Evolutionary conservation across 2,113 vertebrate species (phyloP).

Genomic region (Cichladusa arquata): DNA sequence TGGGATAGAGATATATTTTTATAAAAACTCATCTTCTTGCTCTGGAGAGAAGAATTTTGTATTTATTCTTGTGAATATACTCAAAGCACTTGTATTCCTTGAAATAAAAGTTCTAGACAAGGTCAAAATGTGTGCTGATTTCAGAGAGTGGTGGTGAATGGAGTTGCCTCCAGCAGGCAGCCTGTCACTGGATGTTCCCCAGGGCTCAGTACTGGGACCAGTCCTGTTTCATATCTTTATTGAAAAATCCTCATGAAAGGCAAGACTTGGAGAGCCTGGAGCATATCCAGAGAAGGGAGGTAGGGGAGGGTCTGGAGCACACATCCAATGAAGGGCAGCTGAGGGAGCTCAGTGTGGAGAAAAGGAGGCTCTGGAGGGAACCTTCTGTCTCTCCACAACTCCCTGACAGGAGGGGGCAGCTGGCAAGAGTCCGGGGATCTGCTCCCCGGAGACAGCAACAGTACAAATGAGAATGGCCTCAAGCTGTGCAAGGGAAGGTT

Average conservation of each 20-base stretch:
- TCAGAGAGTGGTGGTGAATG: neutral
- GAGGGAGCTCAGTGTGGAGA: neutral
- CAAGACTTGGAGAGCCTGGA: neutral
- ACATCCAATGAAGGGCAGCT: no score
- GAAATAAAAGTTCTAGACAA: conserved; percentile 44
- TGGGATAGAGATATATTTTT: conserved; percentile 65
- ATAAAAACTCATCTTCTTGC: conserved; percentile 28
- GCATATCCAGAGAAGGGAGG: neutral
- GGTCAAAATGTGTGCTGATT: neutral
- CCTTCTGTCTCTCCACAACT: neutral
- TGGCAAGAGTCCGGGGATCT: rapidly evolving
- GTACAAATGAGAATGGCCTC: neutral
- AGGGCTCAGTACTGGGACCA: neutral
- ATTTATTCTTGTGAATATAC: conserved; percentile 67
- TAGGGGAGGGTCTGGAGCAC: neutral
- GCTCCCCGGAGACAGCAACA: neutral
- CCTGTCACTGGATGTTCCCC: neutral
- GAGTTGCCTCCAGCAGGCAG: neutral
- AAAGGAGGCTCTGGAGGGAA: neutral
- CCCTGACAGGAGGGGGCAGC: neutral
- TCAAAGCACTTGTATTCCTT: neutral
- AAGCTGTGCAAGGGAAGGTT: neutral
- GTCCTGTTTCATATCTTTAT: neutral
- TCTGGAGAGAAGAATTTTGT: conserved; percentile 55
- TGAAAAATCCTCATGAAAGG: rapidly evolving